phyloP scores from a whole-genome alignment of 2,797 vertebrate species.

The Telmatherina bonti region DNA sequence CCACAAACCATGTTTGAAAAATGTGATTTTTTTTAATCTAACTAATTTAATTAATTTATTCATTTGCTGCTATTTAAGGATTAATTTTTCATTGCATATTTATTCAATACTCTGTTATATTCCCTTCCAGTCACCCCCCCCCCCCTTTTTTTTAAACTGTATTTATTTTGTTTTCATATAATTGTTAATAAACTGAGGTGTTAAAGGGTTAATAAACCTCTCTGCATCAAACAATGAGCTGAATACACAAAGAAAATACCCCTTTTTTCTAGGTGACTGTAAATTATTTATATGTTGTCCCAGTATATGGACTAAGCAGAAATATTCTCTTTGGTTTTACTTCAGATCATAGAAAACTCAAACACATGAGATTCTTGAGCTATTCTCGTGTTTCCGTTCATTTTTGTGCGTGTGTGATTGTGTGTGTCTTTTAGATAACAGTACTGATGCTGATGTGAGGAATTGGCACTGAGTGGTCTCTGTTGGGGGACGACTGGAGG shows the following conservation, averaged over 20 bases:
- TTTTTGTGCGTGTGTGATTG: slow-evolving; percentile 36
- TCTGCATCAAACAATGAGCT: slow-evolving; percentile 38
- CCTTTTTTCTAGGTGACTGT: slow-evolving; percentile 6
- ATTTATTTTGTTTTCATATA: too few relatives aligned
- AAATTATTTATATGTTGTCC: slow-evolving; percentile 18
- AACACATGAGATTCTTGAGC: background rate
- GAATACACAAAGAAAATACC: slow-evolving; percentile 31
- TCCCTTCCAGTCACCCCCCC: too few relatives aligned
- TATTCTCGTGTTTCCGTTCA: slow-evolving; percentile 9
- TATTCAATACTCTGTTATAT: too few relatives aligned
- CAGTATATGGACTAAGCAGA: slow-evolving; percentile 72
- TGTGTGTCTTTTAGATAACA: slow-evolving; percentile 72
- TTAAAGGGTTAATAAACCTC: slow-evolving; percentile 13
- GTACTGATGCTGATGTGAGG: slow-evolving; percentile 72
- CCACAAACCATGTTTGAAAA: too few relatives aligned
- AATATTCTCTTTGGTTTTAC: slow-evolving; percentile 68
- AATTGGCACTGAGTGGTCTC: slow-evolving; percentile 74
- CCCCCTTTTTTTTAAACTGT: too few relatives aligned
- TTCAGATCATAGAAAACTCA: slow-evolving; percentile 34
- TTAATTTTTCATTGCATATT: too few relatives aligned
- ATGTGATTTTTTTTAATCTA: too few relatives aligned
- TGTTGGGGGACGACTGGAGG: slow-evolving; percentile 59
- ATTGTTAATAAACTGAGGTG: too few relatives aligned
- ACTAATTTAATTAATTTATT: too few relatives aligned
- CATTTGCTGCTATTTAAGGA: too few relatives aligned